Evolutionary conservation across 2,888 invertebrate species (phyloP), one percentile per base, ranked within the genome.

Genomic region (Spilarctia lutea): DNA sequence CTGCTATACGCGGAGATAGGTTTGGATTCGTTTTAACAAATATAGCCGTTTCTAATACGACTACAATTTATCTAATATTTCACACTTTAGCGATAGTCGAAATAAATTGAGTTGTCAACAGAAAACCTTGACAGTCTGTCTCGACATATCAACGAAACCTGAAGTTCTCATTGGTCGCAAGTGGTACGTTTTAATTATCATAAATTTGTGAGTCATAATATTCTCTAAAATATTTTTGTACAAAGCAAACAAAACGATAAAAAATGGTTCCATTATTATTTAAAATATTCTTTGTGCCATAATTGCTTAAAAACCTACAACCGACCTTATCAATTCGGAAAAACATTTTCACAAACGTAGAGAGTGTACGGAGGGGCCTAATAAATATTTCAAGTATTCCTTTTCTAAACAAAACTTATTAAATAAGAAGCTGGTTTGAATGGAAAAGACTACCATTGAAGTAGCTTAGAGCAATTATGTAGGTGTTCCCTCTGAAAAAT

Each of bases 401-500:
- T 48, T 24, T 68, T 33, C 24, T 33, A 68, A 68, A 68, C 48
- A 68, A 48, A 68, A 48, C 48, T 68, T 68, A 68, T 48, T 48
- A 68, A 68, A 48, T 68, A 48, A 68, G 24, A 33, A 68, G 33
- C 48, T 24, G 30, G 48, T 20, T 24, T 30, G 68, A 68, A 68
- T 68, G 20, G 45, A 33, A 48, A 68, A 68, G 48, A 30, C 30
- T 30, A 2, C 30, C 20, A 45, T 48, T 67, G 67, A 45, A 67
- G 67, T 67, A 68, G 45, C 68, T 68, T 68, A 20, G 2, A 68
- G 48, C 48, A 45, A 68, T 68, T 68, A 68, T 20, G 68, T 68
- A 68, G 45, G 39, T 45, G 67, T 68, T 68, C 68, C 30, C 30
- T 48, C 30, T 45, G 13, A 24, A 24, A 48, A 68, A 68, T 48